Conservation (phyloP, 2,888 invertebrate genomes). For the Tenthredo amoena region DNA sequence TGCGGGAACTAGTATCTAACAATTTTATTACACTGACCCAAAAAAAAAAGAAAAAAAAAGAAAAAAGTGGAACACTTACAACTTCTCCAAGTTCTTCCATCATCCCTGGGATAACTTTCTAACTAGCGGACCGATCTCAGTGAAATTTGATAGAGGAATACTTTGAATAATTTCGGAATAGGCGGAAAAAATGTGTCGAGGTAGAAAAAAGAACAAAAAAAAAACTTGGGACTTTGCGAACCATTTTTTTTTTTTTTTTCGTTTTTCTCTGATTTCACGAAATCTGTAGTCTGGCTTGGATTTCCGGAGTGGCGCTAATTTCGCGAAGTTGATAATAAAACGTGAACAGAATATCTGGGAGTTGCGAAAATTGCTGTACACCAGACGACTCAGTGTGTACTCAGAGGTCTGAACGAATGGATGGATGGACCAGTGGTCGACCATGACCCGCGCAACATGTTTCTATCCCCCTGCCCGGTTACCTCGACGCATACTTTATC, state of each 20-base stretch:
- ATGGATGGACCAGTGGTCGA: conserved; percentile 61
- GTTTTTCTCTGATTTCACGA: no score
- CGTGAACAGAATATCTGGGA: no score
- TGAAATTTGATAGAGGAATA: background rate
- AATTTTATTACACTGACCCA: no score
- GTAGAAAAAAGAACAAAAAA: background rate
- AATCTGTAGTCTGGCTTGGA: no score
- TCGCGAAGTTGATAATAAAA: no score
- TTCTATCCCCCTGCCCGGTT: conserved; percentile 29
- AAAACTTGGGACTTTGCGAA: no score
- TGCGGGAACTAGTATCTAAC: no score
- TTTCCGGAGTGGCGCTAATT: no score
- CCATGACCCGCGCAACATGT: conserved; percentile 62
- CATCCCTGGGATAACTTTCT: background rate
- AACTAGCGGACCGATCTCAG: background rate
- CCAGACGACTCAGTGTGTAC: background rate
- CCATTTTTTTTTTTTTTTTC: no score
- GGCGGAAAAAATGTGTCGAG: background rate
- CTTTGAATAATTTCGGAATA: background rate
- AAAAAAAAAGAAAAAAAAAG: no score
- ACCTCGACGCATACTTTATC: conserved; percentile 50
- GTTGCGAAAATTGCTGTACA: background rate
- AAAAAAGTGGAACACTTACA: no score
- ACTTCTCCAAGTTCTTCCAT: no score
- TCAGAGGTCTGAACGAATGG: conserved; percentile 12